phyloP scores from a whole-genome alignment of 2,888 invertebrate genomes.

The Griposia aprilina region DNA sequence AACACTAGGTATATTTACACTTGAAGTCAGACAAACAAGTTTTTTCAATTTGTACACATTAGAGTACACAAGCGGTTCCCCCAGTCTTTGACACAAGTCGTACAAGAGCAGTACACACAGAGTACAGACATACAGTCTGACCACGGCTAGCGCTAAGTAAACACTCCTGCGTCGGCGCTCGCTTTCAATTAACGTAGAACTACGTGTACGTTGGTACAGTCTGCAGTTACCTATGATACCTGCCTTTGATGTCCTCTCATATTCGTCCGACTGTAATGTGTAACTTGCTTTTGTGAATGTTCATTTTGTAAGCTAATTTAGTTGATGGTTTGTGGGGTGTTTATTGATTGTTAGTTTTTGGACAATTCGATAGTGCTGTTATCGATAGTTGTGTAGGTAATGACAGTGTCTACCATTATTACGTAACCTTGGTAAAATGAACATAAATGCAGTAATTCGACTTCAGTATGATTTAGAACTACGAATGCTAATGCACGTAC shows the following conservation, averaged over 20 bases:
- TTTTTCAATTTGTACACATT: slow-evolving; percentile 54
- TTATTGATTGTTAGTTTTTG: slow-evolving; percentile 29
- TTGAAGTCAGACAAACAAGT: slow-evolving; percentile 47
- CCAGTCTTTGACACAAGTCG: slow-evolving; percentile 82
- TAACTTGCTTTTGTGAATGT: slow-evolving; percentile 75
- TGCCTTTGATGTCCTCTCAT: slow-evolving; percentile 85
- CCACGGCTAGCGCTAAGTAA: slow-evolving; percentile 81
- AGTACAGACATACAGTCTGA: slow-evolving; percentile 75
- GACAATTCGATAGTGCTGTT: not conserved
- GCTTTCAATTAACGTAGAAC: slow-evolving; percentile 85
- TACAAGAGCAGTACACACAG: slow-evolving; percentile 80
- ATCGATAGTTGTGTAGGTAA: not conserved
- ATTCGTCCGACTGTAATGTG: slow-evolving; percentile 74
- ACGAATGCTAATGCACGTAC: rapidly evolving
- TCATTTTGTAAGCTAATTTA: slow-evolving; percentile 62
- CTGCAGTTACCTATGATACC: slow-evolving; percentile 84
- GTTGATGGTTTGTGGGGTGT: slow-evolving; percentile 42
- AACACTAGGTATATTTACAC: slow-evolving; percentile 25
- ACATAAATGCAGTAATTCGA: not conserved
- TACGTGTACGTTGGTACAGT: slow-evolving; percentile 72
- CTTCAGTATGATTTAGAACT: not conserved
- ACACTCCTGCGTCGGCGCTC: slow-evolving; percentile 77
- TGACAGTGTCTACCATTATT: not conserved
- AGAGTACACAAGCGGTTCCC: slow-evolving; percentile 53
- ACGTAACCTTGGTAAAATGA: not conserved